These are phyloP conservation scores for Leontocebus nigricollis DNA, from an alignment of 2,797 vertebrate genomes.

Conservation along the genomic window DNA sequence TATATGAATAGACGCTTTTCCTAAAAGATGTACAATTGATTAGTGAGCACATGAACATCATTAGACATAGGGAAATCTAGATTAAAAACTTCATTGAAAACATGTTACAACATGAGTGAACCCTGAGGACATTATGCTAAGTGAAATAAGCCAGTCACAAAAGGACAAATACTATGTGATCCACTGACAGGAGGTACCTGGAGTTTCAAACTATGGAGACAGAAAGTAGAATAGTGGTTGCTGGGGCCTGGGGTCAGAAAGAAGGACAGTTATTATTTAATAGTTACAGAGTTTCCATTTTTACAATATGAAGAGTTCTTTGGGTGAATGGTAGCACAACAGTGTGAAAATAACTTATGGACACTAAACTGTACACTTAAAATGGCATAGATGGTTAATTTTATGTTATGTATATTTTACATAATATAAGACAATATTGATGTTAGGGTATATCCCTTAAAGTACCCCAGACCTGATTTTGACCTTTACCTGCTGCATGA, in stretches of 20 bases:
- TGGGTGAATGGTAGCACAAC: too few species aligned
- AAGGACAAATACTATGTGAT: neutral
- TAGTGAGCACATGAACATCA: neutral
- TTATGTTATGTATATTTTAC: neutral
- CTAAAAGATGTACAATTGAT: neutral
- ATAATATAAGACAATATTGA: neutral
- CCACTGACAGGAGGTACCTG: neutral
- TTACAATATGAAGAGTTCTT: too few species aligned
- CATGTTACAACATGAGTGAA: neutral
- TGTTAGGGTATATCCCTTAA: too few species aligned
- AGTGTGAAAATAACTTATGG: neutral
- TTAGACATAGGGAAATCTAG: neutral
- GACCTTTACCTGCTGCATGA: neutral
- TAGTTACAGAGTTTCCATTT: too few species aligned
- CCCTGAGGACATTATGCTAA: neutral
- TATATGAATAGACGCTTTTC: neutral
- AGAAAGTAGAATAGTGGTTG: neutral
- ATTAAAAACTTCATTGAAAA: neutral
- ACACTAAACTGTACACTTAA: neutral
- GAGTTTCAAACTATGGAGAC: neutral
- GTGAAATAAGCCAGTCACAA: neutral
- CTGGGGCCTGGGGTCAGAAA: neutral
- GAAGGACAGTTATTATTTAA: neutral
- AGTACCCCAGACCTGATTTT: neutral
- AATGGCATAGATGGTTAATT: neutral